Evolutionary conservation across 2,797 vertebrate genomes (phyloP).

Genomic region (Limnodromus scolopaceus): DNA sequence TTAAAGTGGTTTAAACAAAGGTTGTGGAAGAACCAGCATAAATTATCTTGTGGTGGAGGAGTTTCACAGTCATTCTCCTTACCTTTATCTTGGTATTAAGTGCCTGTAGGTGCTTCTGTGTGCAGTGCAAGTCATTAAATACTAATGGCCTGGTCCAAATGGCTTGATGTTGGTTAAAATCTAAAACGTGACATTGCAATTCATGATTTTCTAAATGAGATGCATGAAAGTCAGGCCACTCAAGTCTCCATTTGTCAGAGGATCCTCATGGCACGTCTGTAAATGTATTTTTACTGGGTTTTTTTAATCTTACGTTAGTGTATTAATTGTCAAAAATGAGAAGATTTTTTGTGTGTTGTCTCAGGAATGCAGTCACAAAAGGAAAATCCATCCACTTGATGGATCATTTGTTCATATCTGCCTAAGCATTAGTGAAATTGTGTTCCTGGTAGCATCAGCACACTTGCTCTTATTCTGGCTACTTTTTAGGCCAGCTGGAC

Average conservation of each 20-base stretch:
- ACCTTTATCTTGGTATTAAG: not conserved
- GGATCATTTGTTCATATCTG: not conserved
- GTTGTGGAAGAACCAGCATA: not conserved
- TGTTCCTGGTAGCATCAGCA: not conserved
- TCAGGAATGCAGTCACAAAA: not conserved
- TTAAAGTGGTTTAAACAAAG: constrained; percentile 2
- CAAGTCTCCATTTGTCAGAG: not conserved
- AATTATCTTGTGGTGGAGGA: not conserved
- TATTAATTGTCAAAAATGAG: not conserved
- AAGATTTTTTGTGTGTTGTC: not conserved
- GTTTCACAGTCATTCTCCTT: not conserved
- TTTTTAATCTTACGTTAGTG: not conserved
- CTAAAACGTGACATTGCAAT: not conserved
- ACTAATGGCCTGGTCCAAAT: not conserved
- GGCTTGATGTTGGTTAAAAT: not conserved
- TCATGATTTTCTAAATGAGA: not conserved
- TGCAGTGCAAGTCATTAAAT: not conserved
- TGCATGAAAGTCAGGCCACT: not conserved
- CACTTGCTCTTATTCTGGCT: not conserved
- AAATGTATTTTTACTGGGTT: not conserved
- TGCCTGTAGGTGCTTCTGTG: not conserved
- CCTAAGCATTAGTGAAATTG: not conserved
- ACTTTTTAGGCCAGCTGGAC: not conserved
- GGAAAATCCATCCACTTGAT: not conserved
- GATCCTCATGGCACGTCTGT: not conserved